Percentiles rank a stretch among this genome's conserved stretches.
These are phyloP conservation scores for Gisinianus flammeolus DNA, from an alignment of 2,888 invertebrate genomes.

Conservation along the genomic window DNA sequence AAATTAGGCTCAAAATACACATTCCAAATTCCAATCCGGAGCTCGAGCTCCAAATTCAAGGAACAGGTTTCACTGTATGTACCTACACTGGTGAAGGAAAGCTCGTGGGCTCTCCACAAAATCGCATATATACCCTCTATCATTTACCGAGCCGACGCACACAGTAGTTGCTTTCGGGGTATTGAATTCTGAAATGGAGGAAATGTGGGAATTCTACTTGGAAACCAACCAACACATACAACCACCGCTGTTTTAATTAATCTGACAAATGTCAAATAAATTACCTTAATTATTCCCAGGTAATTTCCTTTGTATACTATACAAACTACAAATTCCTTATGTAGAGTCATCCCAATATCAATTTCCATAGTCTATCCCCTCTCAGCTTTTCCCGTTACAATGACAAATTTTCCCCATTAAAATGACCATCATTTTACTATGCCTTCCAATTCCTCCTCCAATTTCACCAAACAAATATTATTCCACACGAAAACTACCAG, in stretches of 20 bases:
- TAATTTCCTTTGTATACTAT: not conserved
- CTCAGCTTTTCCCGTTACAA: too few species aligned
- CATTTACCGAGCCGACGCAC: too few species aligned
- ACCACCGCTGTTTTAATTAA: constrained; percentile 22
- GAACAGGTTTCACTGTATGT: not conserved
- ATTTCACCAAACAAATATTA: too few species aligned
- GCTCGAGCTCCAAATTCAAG: not conserved
- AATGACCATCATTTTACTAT: too few species aligned
- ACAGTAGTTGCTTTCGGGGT: too few species aligned
- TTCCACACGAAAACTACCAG: too few species aligned
- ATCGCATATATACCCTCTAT: too few species aligned
- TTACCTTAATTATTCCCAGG: constrained; percentile 32
- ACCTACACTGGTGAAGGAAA: not conserved
- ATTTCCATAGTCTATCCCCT: too few species aligned
- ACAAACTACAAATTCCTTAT: not conserved
- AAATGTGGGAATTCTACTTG: not conserved
- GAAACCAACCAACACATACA: not conserved
- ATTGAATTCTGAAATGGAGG: too few species aligned
- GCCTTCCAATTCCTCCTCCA: too few species aligned
- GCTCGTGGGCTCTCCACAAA: too few species aligned
- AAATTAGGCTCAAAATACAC: not conserved
- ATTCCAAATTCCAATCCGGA: not conserved
- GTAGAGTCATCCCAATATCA: not conserved
- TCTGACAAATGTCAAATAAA: constrained; percentile 29
- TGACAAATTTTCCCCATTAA: too few species aligned